Conservation (phyloP, 1,140 invertebrate genomes). For the Cheumatopsyche charites region DNA sequence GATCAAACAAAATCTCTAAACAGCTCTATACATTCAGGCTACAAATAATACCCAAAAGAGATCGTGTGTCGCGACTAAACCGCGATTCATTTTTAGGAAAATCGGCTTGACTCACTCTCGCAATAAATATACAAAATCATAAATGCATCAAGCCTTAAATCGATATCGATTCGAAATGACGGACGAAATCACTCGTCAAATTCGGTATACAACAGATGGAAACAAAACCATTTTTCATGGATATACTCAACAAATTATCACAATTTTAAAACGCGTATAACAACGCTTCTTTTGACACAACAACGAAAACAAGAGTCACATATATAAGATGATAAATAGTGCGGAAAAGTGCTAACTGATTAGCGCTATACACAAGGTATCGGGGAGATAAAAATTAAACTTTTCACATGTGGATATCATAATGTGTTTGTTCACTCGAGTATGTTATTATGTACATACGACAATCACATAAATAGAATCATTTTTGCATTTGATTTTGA, state of each 20-base stretch:
- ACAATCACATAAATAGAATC: no score
- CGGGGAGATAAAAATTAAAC: no score
- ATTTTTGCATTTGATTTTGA: no score
- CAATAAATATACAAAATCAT: constrained; percentile 7
- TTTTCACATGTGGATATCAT: neutral
- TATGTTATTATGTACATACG: no score
- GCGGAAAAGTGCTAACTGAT: constrained; percentile 1
- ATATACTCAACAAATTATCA: neutral
- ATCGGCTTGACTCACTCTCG: neutral
- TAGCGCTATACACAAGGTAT: constrained; percentile 1
- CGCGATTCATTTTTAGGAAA: constrained; percentile 24
- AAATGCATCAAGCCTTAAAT: constrained; percentile 8
- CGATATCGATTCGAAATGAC: neutral
- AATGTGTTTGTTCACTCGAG: neutral
- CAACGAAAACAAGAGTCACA: neutral
- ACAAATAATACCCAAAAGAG: constrained; percentile 29
- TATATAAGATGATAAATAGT: neutral
- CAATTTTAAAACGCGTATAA: constrained; percentile 5
- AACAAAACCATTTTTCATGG: neutral
- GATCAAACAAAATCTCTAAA: constrained; percentile 26
- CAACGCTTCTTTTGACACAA: neutral
- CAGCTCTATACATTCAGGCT: constrained; percentile 20
- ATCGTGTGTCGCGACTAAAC: constrained; percentile 17
- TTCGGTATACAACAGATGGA: neutral
- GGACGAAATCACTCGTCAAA: no score